Conservation (phyloP, 2,797 vertebrate species). For the Nothura maculosa region DNA sequence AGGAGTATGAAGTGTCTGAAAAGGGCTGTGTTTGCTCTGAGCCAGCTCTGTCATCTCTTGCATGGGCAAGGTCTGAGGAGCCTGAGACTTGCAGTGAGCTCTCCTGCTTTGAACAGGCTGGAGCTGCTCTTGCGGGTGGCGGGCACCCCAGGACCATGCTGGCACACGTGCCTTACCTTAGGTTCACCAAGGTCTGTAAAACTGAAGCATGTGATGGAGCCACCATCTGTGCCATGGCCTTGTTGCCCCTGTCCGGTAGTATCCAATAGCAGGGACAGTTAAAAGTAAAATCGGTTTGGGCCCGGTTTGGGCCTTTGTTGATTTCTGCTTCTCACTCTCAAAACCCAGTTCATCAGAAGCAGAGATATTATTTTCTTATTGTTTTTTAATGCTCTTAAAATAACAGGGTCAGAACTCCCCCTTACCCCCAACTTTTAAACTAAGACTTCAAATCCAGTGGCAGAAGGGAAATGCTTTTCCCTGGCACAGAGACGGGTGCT, state of each 20-base stretch:
- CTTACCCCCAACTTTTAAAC: rapidly evolving
- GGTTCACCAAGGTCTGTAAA: neutral
- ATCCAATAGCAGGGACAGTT: neutral
- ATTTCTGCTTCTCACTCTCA: neutral
- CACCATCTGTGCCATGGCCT: neutral
- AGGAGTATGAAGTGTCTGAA: constrained; percentile 18
- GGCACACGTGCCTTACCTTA: neutral
- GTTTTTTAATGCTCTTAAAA: neutral
- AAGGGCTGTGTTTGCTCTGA: neutral
- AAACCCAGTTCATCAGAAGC: neutral
- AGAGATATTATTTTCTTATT: neutral
- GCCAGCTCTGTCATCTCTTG: neutral
- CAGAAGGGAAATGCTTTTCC: neutral
- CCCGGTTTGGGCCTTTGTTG: neutral
- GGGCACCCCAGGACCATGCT: rapidly evolving
- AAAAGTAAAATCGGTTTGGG: neutral
- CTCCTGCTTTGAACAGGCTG: neutral
- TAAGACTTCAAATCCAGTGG: neutral
- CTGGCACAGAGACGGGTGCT: neutral
- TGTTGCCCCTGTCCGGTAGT: rapidly evolving
- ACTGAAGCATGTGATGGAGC: neutral
- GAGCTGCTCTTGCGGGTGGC: neutral
- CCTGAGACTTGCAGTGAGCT: neutral
- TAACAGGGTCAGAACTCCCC: rapidly evolving
- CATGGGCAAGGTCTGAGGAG: neutral